Percentiles rank a stretch among this genome's conserved stretches.
Evolutionary conservation across 2,113 vertebrate species (phyloP).

Genomic region (Periophthalmus modestus): DNA sequence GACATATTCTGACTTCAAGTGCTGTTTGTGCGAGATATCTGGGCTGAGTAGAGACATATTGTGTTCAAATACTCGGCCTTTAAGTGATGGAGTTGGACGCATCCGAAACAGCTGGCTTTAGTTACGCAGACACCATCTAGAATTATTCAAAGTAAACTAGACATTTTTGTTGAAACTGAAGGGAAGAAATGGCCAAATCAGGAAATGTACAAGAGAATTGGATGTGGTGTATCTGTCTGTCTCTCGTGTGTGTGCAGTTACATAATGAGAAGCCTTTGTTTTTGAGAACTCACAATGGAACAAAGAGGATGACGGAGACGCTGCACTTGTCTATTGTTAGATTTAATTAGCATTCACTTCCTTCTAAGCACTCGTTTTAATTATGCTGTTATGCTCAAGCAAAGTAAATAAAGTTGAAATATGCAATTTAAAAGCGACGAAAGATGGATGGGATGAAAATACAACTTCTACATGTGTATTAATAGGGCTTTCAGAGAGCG

Average conservation of each 20-base stretch:
- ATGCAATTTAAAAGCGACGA: neutral
- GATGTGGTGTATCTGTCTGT: too few relatives aligned
- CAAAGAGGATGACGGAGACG: neutral
- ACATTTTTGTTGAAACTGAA: too few relatives aligned
- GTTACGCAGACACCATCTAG: too few relatives aligned
- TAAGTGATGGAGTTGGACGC: too few relatives aligned
- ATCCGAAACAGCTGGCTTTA: too few relatives aligned
- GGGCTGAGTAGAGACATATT: too few relatives aligned
- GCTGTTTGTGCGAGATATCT: too few relatives aligned
- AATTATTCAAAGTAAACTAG: too few relatives aligned
- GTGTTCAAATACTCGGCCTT: too few relatives aligned
- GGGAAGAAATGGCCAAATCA: too few relatives aligned
- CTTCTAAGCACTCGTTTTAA: constrained; percentile 6
- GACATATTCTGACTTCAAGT: too few relatives aligned
- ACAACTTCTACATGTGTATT: neutral
- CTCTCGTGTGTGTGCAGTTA: constrained; percentile 11
- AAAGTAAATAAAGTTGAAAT: neutral
- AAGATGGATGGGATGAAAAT: neutral
- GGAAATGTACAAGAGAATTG: too few relatives aligned
- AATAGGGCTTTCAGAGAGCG: neutral
- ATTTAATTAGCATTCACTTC: constrained; percentile 13
- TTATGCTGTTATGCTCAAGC: neutral
- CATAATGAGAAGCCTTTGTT: constrained; percentile 16
- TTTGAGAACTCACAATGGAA: constrained; percentile 11
- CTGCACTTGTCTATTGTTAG: neutral